Evolutionary conservation across 2,888 invertebrate species (phyloP).

Genomic region (Tupiocoris notatus): DNA sequence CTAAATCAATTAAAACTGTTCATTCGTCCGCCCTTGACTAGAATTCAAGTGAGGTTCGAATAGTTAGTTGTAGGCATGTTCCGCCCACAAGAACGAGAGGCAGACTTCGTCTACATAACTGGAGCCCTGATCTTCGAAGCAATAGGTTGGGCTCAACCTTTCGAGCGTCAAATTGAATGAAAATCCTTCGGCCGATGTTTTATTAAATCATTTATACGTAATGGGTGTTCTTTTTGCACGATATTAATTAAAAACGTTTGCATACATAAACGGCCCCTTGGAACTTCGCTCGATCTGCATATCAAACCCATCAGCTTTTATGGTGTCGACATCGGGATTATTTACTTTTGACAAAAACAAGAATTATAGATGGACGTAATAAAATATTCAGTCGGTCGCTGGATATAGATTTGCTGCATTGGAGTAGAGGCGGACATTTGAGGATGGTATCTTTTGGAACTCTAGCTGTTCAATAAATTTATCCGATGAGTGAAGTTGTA

Average conservation of each 20-base stretch:
- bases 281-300: constrained; percentile 11
- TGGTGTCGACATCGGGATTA: constrained; percentile 24
- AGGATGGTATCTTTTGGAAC: no score
- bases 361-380: constrained; percentile 12
- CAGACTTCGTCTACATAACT: no score
- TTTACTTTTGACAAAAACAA: constrained; percentile 31
- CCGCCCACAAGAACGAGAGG: no score
- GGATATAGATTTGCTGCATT: no score
- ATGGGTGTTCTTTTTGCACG: constrained; percentile 21
- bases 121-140: no score
- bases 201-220: constrained; percentile 29
- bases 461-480: no score
- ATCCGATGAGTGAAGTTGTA: no score
- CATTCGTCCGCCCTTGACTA: background rate
- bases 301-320: constrained; percentile 25
- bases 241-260: constrained; percentile 33
- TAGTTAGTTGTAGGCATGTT: no score
- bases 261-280: background rate
- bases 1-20: background rate
- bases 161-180: constrained; percentile 23
- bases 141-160: background rate
- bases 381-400: no score
- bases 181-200: constrained; percentile 2
- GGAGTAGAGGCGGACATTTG: no score
- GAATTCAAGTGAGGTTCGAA: no score